These are phyloP conservation scores for Listronotus oregonensis DNA, from an alignment of 1,140 invertebrate genomes.

Conservation along the genomic window DNA sequence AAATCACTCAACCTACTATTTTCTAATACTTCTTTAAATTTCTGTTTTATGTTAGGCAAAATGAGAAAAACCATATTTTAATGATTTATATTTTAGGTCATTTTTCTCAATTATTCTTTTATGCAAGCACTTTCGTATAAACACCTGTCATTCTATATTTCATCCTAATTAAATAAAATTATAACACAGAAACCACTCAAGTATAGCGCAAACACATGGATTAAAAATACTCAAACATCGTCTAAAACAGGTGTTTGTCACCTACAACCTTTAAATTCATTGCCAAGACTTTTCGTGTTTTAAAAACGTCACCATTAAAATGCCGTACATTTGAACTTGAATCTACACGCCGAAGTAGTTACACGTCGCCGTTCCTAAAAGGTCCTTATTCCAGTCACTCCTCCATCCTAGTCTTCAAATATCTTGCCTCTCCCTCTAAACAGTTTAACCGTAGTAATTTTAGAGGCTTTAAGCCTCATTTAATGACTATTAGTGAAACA, in stretches of 20 bases:
- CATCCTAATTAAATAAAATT: conserved; percentile 3
- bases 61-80: too few species aligned
- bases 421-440: conserved; percentile 37
- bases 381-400: conserved; percentile 64
- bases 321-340: conserved; percentile 64
- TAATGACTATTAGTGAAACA: conserved; percentile 73
- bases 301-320: conserved; percentile 43
- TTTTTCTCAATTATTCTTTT: too few species aligned
- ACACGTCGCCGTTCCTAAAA: conserved; percentile 56
- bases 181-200: conserved; percentile 1
- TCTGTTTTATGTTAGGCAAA: too few species aligned
- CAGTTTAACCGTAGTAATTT: conserved; percentile 26
- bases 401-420: conserved; percentile 57
- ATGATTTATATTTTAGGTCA: too few species aligned
- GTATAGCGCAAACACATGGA: background rate
- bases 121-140: conserved; percentile 1
- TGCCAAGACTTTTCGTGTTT: conserved; percentile 37
- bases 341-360: conserved; percentile 58
- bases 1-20: too few species aligned
- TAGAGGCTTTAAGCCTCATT: conserved; percentile 68
- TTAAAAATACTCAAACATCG: conserved; percentile 19
- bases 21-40: too few species aligned
- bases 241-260: conserved; percentile 28
- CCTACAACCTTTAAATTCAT: conserved; percentile 27
- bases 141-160: conserved; percentile 2